Evolutionary conservation across 2,113 vertebrate species (phyloP), one percentile per base, ranked within the genome.

Genomic region (Albula goreensis): DNA sequence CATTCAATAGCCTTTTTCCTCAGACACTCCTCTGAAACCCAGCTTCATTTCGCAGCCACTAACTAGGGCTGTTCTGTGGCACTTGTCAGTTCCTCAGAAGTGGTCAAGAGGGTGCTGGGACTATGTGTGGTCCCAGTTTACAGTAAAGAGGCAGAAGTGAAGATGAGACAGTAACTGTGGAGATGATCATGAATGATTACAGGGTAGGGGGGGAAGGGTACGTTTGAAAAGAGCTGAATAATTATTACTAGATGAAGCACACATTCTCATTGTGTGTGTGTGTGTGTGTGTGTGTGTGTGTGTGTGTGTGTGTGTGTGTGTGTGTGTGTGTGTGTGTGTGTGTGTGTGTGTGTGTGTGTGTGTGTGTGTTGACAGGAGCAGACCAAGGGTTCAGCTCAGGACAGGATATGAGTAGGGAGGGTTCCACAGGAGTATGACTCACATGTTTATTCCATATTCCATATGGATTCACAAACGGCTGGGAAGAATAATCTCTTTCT

Each of bases 351-450:
- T 7, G 50, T 25, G 19, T n/a, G 50, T 25, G 80, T n/a, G 80
- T 11, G 80, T 4, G 50, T 25, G 12, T 51, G 74, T 89, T 89
- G 10, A 80, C 81, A 82, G 56, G 88, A 89, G 83, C 83, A 50
- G 90, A 85, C 89, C 90, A 89, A 88, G n/a, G 6, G 90, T 90
- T 92, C 89, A 91, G n/a, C 3, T 15, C 83, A 92, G 88, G 88
- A 92, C 87, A 91, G 78, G 85, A 88, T 78, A 63, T 53, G 90
- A 56, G 50, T 80, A 86, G 70, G 6, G 78, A 41, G 66, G 50
- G 85, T 88, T 85, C 87, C 22, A 70, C 63, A 86, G 11, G 77
- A 41, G 82, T 74, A 31, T 93, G 90, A 92, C 86, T 90, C 90
- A 91, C 85, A n/a, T 88, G 86, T 89, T 86, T 87, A 79, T 84